Percentiles rank a stretch among this genome's conserved stretches.
Conservation (phyloP, 1,140 invertebrate genomes). For the Saccostrea cuccullata region DNA sequence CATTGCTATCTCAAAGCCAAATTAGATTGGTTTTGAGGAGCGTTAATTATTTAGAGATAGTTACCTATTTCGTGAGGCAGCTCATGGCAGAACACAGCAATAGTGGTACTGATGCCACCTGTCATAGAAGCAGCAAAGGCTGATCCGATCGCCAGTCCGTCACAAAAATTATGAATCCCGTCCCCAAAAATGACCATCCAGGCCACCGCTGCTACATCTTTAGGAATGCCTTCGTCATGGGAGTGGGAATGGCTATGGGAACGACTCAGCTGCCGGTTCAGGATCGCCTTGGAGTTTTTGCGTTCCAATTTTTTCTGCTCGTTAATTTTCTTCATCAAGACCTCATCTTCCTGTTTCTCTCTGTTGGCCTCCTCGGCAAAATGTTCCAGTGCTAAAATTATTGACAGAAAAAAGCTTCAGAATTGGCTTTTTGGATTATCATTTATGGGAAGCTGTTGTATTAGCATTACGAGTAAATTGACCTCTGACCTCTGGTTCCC, state of each 20-base stretch:
- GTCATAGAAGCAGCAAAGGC: slow-evolving; percentile 92
- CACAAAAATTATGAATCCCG: slow-evolving; percentile 80
- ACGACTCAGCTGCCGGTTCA: slow-evolving; percentile 48
- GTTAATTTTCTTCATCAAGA: slow-evolving; percentile 37
- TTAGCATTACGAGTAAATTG: too few relatives aligned
- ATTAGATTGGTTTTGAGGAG: too few relatives aligned
- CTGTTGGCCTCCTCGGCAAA: slow-evolving; percentile 67
- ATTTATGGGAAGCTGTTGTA: neutral
- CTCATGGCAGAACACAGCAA: slow-evolving; percentile 97
- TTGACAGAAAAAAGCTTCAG: neutral
- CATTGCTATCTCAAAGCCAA: too few relatives aligned
- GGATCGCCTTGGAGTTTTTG: slow-evolving; percentile 26
- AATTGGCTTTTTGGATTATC: too few relatives aligned
- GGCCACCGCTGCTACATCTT: slow-evolving; percentile 67
- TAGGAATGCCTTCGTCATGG: slow-evolving; percentile 58
- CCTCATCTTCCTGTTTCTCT: slow-evolving; percentile 59
- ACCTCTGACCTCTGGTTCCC: neutral
- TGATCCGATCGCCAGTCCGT: slow-evolving; percentile 83
- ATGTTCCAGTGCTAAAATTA: slow-evolving; percentile 64
- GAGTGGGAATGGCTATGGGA: slow-evolving; percentile 63
- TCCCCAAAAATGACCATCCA: slow-evolving; percentile 78
- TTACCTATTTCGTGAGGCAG: slow-evolving; percentile 94
- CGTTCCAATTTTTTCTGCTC: slow-evolving; percentile 48
- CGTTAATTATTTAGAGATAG: neutral
- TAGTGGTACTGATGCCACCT: slow-evolving; percentile 92